phyloP scores from a whole-genome alignment of 2,113 vertebrate genomes.

The Gila orcuttii region DNA sequence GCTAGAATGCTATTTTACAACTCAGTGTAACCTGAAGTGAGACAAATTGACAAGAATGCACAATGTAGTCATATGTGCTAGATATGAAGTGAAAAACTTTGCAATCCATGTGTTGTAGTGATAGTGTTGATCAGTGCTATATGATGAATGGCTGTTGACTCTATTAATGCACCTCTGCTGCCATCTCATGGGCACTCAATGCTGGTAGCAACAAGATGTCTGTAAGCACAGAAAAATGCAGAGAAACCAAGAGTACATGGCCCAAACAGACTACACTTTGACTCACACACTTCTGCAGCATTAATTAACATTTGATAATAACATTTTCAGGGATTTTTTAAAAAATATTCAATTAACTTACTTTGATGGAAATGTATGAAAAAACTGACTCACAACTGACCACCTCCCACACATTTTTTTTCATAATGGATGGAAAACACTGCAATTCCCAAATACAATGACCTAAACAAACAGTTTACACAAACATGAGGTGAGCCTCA shows the following conservation, averaged over 20 bases:
- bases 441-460: neutral
- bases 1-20: neutral
- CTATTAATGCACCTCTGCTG: neutral
- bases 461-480: neutral
- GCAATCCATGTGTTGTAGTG: neutral
- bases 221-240: neutral
- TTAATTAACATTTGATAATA: neutral
- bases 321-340: neutral
- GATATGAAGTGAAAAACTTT: neutral
- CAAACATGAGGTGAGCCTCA: neutral
- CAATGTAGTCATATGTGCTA: neutral
- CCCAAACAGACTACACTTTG: neutral
- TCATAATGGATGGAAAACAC: neutral
- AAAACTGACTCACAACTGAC: neutral
- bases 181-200: slow-evolving; percentile 4
- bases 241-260: neutral
- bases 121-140: neutral
- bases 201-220: neutral
- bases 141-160: neutral
- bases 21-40: neutral
- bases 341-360: too few species aligned
- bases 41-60: neutral
- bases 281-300: neutral
- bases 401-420: neutral
- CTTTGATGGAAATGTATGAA: neutral